A percentile compares a stretch with the other conserved stretches of the same genome.
Evolutionary conservation across 2,888 invertebrate genomes (phyloP).

Genomic region (Hypselothyrea guttata): DNA sequence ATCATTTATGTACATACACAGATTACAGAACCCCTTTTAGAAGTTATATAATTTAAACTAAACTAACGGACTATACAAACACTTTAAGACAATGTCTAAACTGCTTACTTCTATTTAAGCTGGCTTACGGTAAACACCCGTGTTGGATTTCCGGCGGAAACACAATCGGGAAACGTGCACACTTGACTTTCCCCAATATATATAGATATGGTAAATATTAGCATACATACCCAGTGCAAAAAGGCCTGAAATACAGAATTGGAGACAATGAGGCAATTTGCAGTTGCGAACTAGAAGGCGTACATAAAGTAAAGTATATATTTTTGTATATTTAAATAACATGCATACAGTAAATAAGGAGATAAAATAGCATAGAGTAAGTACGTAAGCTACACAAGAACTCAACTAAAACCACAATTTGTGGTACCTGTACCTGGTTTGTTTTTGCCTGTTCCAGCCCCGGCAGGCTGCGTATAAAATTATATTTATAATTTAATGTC

Average conservation of each 20-base stretch:
- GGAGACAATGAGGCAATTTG: too few relatives aligned
- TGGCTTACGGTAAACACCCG: background rate
- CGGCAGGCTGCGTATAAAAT: conserved; percentile 15
- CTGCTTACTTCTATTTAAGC: background rate
- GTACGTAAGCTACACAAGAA: background rate
- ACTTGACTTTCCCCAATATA: conserved; percentile 12
- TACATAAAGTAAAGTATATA: too few relatives aligned
- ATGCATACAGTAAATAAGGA: too few relatives aligned
- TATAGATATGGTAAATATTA: background rate
- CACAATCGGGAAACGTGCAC: background rate
- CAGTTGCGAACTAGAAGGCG: too few relatives aligned
- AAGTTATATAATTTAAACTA: too few relatives aligned
- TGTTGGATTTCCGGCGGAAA: conserved; percentile 10
- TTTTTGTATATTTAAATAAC: too few relatives aligned
- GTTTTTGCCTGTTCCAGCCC: conserved; percentile 11
- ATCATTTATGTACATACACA: too few relatives aligned
- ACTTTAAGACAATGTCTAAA: too few relatives aligned
- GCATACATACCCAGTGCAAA: background rate
- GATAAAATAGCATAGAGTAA: too few relatives aligned
- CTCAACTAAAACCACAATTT: conserved; percentile 40
- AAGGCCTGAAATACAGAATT: too few relatives aligned
- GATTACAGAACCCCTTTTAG: too few relatives aligned
- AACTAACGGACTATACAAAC: too few relatives aligned
- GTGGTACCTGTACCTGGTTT: conserved; percentile 33
- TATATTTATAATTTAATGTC: conserved; percentile 42